Evolutionary conservation across 2,797 vertebrate species (phyloP), one percentile per base, ranked within the genome.

Genomic region (Intellagama lesueurii): DNA sequence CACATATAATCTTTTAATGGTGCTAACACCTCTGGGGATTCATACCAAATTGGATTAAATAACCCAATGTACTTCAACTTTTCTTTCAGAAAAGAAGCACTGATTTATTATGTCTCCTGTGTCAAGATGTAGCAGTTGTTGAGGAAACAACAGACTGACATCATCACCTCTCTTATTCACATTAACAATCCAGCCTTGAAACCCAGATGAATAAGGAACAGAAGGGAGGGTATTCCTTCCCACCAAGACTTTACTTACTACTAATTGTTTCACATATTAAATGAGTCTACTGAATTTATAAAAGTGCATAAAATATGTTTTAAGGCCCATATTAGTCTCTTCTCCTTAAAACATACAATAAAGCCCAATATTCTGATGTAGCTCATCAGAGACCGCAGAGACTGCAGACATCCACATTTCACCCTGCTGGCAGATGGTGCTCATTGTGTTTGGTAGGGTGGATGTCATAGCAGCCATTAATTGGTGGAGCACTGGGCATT

Each of bases 31-130:
- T 6, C 70, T 2, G 28, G 84, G 78, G 90, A 89, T 90, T 82
- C 87, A 83, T 88, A 86, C 60, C 81, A 82, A 88, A 91, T 72
- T 80, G 35, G 35, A 86, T 91, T 90, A 95, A 93, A 88, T 76
- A 88, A 93, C 91, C 44, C n/a, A 90, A 80, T 32, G 81, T 0
- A 0, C 73, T 84, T 90, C 87, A 77, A 8, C 28, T 6, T 90
- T 91, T 92, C 64, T 56, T 86, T 91, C 35, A 80, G 68, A 86
- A 28, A 56, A 16, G 84, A 73, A 90, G 75, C 83, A 16, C 30
- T 75, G 76, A 92, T 91, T 85, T 87, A 73, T 19, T 52, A 12
- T 68, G 56, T 80, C 2, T 32, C 85, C 69, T 72, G 85, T 64
- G 56, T 83, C 35, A 44, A 49, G 16, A 47, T 91, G 9, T 22